phyloP scores from a whole-genome alignment of 2,888 invertebrate genomes.

The Cryptocheilus praepositus region DNA sequence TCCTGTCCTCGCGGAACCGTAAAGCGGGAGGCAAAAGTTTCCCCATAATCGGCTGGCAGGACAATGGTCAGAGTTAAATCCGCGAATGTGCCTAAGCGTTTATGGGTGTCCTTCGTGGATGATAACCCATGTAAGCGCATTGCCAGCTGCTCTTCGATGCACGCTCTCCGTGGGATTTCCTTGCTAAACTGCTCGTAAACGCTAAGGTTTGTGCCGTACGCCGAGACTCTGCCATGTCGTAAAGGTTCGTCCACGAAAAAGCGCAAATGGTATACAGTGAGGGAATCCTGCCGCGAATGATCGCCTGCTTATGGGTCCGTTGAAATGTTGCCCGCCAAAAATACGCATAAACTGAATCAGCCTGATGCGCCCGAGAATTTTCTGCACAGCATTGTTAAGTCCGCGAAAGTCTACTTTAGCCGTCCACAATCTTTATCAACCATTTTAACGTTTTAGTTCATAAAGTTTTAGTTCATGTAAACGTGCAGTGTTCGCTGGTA shows the following conservation, averaged over 20 bases:
- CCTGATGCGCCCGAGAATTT: too few relatives aligned
- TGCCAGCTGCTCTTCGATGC: constrained; percentile 15
- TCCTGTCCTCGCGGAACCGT: not conserved
- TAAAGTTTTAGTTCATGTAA: too few relatives aligned
- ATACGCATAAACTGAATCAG: too few relatives aligned
- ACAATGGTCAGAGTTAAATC: constrained; percentile 10
- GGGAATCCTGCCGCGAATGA: too few relatives aligned
- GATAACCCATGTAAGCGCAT: constrained; percentile 10
- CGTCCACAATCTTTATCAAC: too few relatives aligned
- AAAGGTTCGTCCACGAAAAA: constrained; percentile 20
- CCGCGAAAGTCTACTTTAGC: too few relatives aligned
- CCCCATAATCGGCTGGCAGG: constrained; percentile 8
- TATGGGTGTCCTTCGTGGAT: constrained; percentile 1
- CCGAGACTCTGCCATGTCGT: constrained; percentile 9
- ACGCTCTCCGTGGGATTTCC: constrained; percentile 20
- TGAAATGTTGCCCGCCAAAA: too few relatives aligned
- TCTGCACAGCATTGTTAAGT: too few relatives aligned
- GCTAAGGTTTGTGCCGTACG: not conserved
- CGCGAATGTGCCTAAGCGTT: constrained; percentile 16
- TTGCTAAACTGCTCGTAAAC: constrained; percentile 28
- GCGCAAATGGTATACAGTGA: too few relatives aligned
- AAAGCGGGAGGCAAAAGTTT: constrained; percentile 4
- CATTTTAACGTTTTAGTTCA: too few relatives aligned
- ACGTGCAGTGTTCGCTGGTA: too few relatives aligned
- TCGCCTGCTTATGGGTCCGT: too few relatives aligned